Percentiles rank a stretch among this genome's conserved stretches.
Evolutionary conservation across 35 echinoderm and acorn worm genomes (phyloP).

Genomic region (Acanthaster planci): DNA sequence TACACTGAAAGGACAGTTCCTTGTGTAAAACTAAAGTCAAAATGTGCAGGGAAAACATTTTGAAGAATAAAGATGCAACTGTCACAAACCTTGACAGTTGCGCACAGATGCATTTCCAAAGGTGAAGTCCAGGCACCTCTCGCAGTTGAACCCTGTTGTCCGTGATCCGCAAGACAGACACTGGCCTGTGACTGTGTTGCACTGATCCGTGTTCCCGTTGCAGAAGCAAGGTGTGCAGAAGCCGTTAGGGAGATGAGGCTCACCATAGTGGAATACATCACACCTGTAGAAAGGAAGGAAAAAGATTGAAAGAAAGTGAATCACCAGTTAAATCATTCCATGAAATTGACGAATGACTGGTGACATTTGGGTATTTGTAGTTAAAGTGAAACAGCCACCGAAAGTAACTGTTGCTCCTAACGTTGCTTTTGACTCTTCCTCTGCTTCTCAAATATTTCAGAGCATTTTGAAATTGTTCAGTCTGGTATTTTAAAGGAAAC

Average conservation of each 20-base stretch:
- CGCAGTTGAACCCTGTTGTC: conserved; percentile 87
- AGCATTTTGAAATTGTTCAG: no score
- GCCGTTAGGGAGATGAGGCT: conserved; percentile 68
- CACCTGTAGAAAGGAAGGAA: conserved; percentile 50
- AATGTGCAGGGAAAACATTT: not conserved
- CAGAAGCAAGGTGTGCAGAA: conserved; percentile 70
- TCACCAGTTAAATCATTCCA: not conserved
- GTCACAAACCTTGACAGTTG: conserved; percentile 73
- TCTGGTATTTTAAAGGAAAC: no score
- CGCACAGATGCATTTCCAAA: conserved; percentile 76
- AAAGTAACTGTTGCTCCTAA: not conserved
- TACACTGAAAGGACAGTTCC: no score
- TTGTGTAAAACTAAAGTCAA: no score
- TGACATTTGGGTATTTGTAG: not conserved
- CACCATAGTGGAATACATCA: conserved; percentile 71
- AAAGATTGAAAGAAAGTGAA: not conserved
- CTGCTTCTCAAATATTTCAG: no score
- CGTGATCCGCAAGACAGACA: conserved; percentile 70
- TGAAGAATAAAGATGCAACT: not conserved
- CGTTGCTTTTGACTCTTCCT: no score
- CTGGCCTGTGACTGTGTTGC: conserved; percentile 67
- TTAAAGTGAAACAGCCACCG: not conserved
- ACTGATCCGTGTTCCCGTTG: conserved; percentile 72
- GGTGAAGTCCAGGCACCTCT: conserved; percentile 68
- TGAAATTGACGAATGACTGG: not conserved